A percentile compares a stretch with the other conserved stretches of the same genome.
Conservation (phyloP, 2,797 vertebrate genomes). For the Tapirus indicus region DNA sequence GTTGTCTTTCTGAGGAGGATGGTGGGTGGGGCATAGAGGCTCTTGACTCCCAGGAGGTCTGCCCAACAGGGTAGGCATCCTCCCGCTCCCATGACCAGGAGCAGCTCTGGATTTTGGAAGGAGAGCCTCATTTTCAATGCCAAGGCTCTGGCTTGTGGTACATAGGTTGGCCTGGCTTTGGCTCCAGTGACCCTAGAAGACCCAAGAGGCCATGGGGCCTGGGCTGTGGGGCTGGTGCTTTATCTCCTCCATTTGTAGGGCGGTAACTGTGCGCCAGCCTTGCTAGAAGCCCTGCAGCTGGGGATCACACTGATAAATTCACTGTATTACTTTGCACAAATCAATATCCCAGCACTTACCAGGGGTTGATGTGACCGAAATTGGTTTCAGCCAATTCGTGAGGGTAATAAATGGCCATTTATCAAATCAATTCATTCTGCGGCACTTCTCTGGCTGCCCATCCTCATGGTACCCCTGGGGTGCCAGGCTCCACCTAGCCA, state of each 20-base stretch:
- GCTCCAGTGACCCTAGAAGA: slow-evolving; percentile 53
- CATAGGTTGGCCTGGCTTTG: not conserved
- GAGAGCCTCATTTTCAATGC: not conserved
- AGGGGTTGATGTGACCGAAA: slow-evolving; percentile 92
- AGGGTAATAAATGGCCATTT: slow-evolving; percentile 96
- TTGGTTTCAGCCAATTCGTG: slow-evolving; percentile 97
- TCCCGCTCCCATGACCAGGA: not conserved
- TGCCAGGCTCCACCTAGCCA: slow-evolving; percentile 72
- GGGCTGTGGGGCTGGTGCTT: slow-evolving; percentile 60
- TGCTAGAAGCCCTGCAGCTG: slow-evolving; percentile 87
- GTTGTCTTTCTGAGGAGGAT: not conserved
- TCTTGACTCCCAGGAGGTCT: not conserved
- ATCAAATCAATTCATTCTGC: slow-evolving; percentile 93
- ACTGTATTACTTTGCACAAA: slow-evolving; percentile 96
- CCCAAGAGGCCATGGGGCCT: not conserved
- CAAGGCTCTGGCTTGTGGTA: not conserved
- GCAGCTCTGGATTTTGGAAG: slow-evolving; percentile 40
- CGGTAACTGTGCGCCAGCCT: slow-evolving; percentile 72
- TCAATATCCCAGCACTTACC: slow-evolving; percentile 97
- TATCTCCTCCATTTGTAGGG: slow-evolving; percentile 85
- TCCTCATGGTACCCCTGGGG: slow-evolving; percentile 77
- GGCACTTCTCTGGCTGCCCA: slow-evolving; percentile 73
- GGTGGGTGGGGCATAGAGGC: not conserved
- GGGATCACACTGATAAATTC: slow-evolving; percentile 95
- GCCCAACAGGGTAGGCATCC: not conserved